phyloP scores from a whole-genome alignment of 2,113 vertebrate genomes.

The Phrynosoma platyrhinos region DNA sequence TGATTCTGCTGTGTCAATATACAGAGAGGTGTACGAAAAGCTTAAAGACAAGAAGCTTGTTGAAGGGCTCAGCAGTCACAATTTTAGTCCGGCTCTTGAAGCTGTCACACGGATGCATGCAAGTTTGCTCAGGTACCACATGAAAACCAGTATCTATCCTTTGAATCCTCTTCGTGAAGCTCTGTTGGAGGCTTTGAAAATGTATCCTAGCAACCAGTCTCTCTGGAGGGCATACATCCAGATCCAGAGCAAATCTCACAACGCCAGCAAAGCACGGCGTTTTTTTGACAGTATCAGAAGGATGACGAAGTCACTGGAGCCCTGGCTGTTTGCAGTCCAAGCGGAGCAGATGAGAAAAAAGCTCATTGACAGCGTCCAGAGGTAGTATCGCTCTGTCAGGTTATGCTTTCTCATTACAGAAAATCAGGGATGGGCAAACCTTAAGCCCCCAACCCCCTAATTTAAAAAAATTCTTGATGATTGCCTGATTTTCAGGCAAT shows the following conservation, averaged over 20 bases:
- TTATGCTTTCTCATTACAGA: rapidly evolving
- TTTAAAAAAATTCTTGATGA: too few relatives aligned
- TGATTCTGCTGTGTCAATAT: conserved; percentile 82
- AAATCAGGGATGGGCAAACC: not conserved
- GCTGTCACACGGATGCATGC: conserved; percentile 82
- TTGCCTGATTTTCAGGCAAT: too few relatives aligned
- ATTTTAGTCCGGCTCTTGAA: conserved; percentile 75
- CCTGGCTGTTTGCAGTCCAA: conserved; percentile 89
- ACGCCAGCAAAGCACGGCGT: conserved; percentile 85
- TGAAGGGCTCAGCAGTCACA: conserved; percentile 31
- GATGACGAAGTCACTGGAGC: conserved; percentile 79
- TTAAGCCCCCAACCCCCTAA: too few relatives aligned
- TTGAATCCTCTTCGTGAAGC: conserved; percentile 83
- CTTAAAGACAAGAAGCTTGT: conserved; percentile 63
- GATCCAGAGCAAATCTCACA: conserved; percentile 87
- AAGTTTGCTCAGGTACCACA: conserved; percentile 84
- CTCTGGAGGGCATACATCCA: conserved; percentile 90
- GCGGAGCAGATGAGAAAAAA: conserved; percentile 90
- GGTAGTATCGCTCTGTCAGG: conserved; percentile 72
- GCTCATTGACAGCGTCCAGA: conserved; percentile 85
- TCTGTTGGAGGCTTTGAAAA: conserved; percentile 80
- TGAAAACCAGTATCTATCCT: conserved; percentile 80
- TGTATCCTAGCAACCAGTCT: conserved; percentile 80
- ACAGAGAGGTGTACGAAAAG: conserved; percentile 75
- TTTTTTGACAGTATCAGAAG: conserved; percentile 86